phyloP scores from a whole-genome alignment of 2,888 invertebrate genomes.

The Arenicola marina region DNA sequence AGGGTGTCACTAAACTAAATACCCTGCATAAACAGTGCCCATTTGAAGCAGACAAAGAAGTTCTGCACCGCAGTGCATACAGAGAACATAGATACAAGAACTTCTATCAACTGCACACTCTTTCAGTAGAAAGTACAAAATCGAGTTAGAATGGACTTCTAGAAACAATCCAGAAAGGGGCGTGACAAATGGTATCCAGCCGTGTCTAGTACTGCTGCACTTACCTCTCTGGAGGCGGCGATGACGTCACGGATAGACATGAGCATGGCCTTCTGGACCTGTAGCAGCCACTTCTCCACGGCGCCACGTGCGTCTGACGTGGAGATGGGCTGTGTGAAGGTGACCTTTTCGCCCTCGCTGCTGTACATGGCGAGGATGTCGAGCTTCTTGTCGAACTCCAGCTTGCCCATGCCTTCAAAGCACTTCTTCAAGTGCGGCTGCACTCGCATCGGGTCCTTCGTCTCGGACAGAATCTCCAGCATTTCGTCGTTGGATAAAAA shows the following conservation, averaged over 20 bases:
- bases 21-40: too few relatives aligned
- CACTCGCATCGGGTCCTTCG: slow-evolving; percentile 61
- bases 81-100: too few relatives aligned
- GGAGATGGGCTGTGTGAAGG: slow-evolving; percentile 74
- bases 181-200: too few relatives aligned
- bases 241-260: slow-evolving; percentile 72
- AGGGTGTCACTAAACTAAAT: too few relatives aligned
- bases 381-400: slow-evolving; percentile 84
- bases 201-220: too few relatives aligned
- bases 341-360: slow-evolving; percentile 77
- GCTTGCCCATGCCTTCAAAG: slow-evolving; percentile 74
- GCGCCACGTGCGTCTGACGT: slow-evolving; percentile 79
- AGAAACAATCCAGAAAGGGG: too few relatives aligned
- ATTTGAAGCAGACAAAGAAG: too few relatives aligned
- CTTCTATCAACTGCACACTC: too few relatives aligned
- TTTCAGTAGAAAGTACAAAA: too few relatives aligned
- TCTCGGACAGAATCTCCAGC: slow-evolving; percentile 62
- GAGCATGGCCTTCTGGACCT: slow-evolving; percentile 82
- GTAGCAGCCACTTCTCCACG: slow-evolving; percentile 83
- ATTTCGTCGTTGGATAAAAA: slow-evolving; percentile 63
- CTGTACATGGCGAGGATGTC: slow-evolving; percentile 89
- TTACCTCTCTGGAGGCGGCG: slow-evolving; percentile 64
- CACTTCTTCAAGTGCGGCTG: slow-evolving; percentile 63
- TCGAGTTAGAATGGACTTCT: too few relatives aligned
- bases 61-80: too few relatives aligned